These are phyloP conservation scores for Holothuria scabra DNA, from an alignment of 53 echinoderm and acorn worm species.

Conservation along the genomic window DNA sequence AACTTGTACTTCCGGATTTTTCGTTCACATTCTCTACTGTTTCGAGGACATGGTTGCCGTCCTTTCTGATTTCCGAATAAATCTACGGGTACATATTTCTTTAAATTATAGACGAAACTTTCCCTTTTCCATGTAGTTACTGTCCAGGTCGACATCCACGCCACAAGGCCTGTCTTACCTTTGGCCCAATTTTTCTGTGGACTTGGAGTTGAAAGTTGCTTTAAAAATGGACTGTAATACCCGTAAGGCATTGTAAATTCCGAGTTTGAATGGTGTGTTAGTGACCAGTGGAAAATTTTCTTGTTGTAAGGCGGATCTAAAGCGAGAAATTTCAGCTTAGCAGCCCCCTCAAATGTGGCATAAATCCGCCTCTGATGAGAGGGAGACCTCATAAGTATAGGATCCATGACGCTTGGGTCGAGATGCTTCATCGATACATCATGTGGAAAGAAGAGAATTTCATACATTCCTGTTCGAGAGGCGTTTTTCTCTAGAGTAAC, in stretches of 20 bases:
- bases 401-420: neutral
- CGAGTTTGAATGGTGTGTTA: conserved; percentile 21
- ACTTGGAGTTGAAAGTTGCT: neutral
- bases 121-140: neutral
- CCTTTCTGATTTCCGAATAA: neutral
- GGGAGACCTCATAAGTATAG: conserved; percentile 2
- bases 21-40: conserved; percentile 7
- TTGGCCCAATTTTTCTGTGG: neutral
- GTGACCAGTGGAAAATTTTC: conserved; percentile 19
- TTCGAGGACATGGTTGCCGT: neutral
- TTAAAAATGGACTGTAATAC: neutral
- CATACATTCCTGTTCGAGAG: neutral
- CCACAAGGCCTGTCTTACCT: neutral
- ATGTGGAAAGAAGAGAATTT: neutral
- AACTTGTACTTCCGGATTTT: conserved; percentile 9
- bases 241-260: conserved; percentile 33
- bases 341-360: conserved; percentile 27
- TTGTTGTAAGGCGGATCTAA: neutral
- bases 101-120: neutral
- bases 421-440: neutral
- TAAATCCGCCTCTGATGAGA: conserved; percentile 7
- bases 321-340: neutral
- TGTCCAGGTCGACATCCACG: conserved; percentile 11
- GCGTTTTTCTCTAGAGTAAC: conserved; percentile 3
- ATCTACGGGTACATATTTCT: neutral